These are phyloP conservation scores for Phycodurus eques DNA, from an alignment of 2,113 vertebrate genomes.

Conservation along the genomic window DNA sequence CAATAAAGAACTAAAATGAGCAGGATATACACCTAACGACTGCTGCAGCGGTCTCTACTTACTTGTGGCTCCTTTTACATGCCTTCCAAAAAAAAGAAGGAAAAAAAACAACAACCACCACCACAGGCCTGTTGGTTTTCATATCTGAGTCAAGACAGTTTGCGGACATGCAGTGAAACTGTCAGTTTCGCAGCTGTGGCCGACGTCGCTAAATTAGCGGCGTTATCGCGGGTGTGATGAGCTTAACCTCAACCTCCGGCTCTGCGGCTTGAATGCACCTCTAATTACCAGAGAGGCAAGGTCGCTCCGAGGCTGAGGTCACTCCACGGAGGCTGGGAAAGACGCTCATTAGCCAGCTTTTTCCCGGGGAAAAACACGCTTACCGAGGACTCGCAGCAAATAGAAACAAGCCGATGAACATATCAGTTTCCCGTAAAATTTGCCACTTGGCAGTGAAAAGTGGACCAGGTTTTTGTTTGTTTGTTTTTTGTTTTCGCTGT, in stretches of 20 bases:
- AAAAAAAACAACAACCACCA: not conserved
- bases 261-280: slow-evolving; percentile 37
- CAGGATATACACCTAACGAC: too few relatives aligned
- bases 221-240: slow-evolving; percentile 53
- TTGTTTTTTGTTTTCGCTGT: slow-evolving; percentile 2
- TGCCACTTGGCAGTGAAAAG: slow-evolving; percentile 3
- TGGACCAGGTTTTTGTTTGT: not conserved
- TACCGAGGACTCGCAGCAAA: slow-evolving; percentile 25
- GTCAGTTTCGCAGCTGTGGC: slow-evolving; percentile 37
- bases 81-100: not conserved
- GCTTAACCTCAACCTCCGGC: slow-evolving; percentile 59
- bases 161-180: slow-evolving; percentile 30
- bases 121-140: not conserved
- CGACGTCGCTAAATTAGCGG: slow-evolving; percentile 45
- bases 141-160: not conserved
- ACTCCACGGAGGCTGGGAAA: slow-evolving; percentile 51
- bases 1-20: too few relatives aligned
- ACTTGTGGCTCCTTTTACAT: not conserved
- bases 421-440: slow-evolving; percentile 34
- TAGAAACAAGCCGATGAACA: slow-evolving; percentile 30
- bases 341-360: slow-evolving; percentile 57
- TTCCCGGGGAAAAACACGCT: slow-evolving; percentile 44
- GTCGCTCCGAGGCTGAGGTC: slow-evolving; percentile 45
- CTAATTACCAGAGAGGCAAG: slow-evolving; percentile 55
- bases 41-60: too few relatives aligned